Percentiles rank a stretch among this genome's conserved stretches.
phyloP scores from a whole-genome alignment of 2,888 invertebrate genomes.

The Papilio gigon region DNA sequence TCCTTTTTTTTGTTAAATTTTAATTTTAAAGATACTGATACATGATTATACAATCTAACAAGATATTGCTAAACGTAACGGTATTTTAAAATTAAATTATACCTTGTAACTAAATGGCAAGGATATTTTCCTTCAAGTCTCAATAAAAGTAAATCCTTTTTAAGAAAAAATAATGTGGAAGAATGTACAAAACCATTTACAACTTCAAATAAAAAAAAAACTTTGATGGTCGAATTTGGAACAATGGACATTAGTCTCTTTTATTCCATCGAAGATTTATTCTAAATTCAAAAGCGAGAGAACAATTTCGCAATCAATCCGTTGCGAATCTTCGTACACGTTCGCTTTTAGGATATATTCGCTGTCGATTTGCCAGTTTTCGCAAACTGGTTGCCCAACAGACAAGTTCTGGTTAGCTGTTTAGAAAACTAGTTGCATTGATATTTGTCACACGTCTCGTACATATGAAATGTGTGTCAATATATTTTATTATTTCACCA shows the following conservation, averaged over 20 bases:
- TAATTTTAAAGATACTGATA: too few species aligned
- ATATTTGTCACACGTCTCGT: slow-evolving; percentile 22
- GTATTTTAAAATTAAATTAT: too few species aligned
- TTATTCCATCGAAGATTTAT: neutral
- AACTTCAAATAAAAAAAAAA: too few species aligned
- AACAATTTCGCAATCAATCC: neutral
- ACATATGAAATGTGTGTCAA: slow-evolving; percentile 23
- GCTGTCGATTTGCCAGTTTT: slow-evolving; percentile 34
- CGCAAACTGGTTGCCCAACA: slow-evolving; percentile 30
- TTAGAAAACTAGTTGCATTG: slow-evolving; percentile 35
- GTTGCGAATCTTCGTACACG: slow-evolving; percentile 10
- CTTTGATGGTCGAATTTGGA: too few species aligned
- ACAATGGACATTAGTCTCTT: too few species aligned
- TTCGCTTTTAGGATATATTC: slow-evolving; percentile 17
- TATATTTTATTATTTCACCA: neutral
- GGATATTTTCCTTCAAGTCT: too few species aligned
- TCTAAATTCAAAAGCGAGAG: neutral
- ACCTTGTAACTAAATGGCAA: too few species aligned
- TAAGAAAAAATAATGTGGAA: too few species aligned
- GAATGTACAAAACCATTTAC: too few species aligned
- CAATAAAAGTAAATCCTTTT: too few species aligned
- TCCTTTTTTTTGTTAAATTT: neutral
- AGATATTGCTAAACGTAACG: too few species aligned
- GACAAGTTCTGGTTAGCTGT: slow-evolving; percentile 10
- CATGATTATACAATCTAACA: too few species aligned